Evolutionary conservation across 30 jellyfish, hydroid and myxozoan species (phyloP).

Genomic region (Clytia hemisphaerica): DNA sequence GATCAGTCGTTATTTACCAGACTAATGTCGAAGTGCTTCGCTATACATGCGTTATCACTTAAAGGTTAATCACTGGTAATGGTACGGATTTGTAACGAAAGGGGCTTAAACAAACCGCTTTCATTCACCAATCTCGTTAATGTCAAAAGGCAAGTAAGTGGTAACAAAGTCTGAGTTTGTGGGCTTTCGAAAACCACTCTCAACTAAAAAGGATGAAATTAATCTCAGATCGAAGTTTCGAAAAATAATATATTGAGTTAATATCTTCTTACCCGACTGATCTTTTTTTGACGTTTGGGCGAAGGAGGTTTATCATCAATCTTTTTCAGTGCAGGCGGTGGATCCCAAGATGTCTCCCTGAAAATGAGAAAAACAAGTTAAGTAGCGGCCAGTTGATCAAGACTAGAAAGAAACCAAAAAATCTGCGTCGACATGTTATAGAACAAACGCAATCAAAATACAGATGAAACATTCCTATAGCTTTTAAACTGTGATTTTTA

Average conservation of each 20-base stretch:
- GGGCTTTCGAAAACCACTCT: too few relatives aligned
- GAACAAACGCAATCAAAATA: background rate
- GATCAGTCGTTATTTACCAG: background rate
- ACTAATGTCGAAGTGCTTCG: background rate
- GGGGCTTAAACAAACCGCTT: too few relatives aligned
- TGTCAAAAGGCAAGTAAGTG: too few relatives aligned
- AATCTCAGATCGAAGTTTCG: background rate
- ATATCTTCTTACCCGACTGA: background rate
- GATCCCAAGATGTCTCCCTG: slow-evolving; percentile 94
- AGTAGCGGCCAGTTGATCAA: too few relatives aligned
- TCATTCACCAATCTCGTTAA: too few relatives aligned
- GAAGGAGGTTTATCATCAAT: background rate
- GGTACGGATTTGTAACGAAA: too few relatives aligned
- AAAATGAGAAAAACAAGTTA: background rate
- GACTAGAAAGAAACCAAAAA: too few relatives aligned
- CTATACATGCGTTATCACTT: background rate
- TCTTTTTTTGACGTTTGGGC: slow-evolving; percentile 3
- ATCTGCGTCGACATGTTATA: too few relatives aligned
- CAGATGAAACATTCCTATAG: background rate
- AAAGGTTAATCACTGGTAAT: too few relatives aligned
- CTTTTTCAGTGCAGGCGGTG: slow-evolving; percentile 39
- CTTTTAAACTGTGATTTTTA: background rate
- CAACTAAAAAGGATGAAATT: background rate
- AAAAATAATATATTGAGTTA: background rate
- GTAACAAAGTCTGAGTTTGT: too few relatives aligned